phyloP scores from a whole-genome alignment of 2,797 vertebrate genomes.

The Okamejei kenojei region DNA sequence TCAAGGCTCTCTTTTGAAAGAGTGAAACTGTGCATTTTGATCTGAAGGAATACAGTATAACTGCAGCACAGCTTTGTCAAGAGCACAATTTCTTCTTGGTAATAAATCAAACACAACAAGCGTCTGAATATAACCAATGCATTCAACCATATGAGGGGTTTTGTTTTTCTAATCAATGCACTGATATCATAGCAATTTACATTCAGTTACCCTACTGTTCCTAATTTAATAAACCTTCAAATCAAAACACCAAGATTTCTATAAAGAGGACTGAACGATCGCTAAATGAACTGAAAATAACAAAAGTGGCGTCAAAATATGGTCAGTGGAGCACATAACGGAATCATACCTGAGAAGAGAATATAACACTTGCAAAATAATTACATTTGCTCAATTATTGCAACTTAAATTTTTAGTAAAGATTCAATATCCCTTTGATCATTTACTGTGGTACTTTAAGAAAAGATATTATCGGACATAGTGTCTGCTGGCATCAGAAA shows the following conservation, averaged over 20 bases:
- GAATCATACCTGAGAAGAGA: neutral
- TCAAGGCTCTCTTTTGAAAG: neutral
- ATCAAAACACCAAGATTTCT: neutral
- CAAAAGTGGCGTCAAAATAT: neutral
- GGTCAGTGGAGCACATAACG: neutral
- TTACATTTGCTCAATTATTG: neutral
- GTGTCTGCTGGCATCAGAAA: neutral
- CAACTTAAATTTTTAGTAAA: neutral
- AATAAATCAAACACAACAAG: neutral
- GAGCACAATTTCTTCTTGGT: neutral
- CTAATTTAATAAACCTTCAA: neutral
- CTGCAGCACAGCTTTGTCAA: neutral
- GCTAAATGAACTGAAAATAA: neutral
- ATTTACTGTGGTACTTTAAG: neutral
- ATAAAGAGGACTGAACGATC: neutral
- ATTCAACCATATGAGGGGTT: neutral
- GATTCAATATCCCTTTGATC: neutral
- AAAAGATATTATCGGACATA: neutral
- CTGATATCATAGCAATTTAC: neutral
- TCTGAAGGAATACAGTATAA: neutral
- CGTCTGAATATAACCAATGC: neutral
- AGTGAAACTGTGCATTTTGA: neutral
- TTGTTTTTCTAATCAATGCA: neutral
- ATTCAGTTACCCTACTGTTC: neutral
- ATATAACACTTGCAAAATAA: neutral